phyloP scores from a whole-genome alignment of 1,140 invertebrate genomes.

The Tetraneura akinire region DNA sequence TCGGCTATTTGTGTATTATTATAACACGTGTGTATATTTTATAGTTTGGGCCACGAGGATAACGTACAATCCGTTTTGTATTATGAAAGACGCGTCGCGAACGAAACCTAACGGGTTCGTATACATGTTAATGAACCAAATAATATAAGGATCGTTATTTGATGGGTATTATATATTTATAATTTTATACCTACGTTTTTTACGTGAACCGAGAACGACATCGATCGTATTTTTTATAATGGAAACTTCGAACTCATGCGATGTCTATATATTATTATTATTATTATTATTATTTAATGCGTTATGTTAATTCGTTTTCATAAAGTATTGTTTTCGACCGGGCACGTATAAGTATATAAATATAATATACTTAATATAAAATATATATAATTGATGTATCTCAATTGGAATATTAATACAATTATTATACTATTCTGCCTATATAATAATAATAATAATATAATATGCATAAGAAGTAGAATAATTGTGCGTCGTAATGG shows the following conservation, averaged over 20 bases:
- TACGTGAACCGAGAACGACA: conserved; percentile 12
- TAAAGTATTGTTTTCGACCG: too few relatives aligned
- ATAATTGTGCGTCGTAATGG: background rate
- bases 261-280: background rate
- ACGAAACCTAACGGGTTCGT: conserved; percentile 15
- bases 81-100: conserved; percentile 20
- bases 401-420: background rate
- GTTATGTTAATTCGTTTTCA: too few relatives aligned
- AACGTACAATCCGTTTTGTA: conserved; percentile 3
- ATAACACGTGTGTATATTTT: too few relatives aligned
- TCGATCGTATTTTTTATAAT: background rate
- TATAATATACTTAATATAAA: too few relatives aligned
- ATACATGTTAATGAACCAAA: conserved; percentile 39
- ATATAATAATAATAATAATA: too few relatives aligned
- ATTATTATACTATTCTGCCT: too few relatives aligned
- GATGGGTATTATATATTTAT: background rate
- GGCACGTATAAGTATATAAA: too few relatives aligned
- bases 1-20: conserved; percentile 29
- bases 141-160: too few relatives aligned
- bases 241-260: background rate
- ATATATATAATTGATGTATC: background rate
- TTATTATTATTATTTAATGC: conserved; percentile 9
- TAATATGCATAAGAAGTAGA: too few relatives aligned
- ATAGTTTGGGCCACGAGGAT: background rate
- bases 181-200: conserved; percentile 18